Percentiles rank a stretch among this genome's conserved stretches.
Evolutionary conservation across 2,797 vertebrate species (phyloP).

Genomic region (Synaphobranchus kaupii): DNA sequence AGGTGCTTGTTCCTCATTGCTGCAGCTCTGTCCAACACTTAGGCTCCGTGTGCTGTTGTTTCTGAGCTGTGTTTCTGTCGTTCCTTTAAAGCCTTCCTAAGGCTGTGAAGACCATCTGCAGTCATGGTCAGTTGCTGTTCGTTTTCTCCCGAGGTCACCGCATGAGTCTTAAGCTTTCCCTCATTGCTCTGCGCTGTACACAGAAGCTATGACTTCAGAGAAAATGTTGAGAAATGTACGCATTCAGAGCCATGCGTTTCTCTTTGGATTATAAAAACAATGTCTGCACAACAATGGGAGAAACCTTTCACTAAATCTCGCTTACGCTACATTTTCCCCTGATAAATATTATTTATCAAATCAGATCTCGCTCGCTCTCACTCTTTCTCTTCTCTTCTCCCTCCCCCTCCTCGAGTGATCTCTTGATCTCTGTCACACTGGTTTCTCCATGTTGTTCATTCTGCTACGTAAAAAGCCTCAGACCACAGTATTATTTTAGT

Average conservation of each 20-base stretch:
- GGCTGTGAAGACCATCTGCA: slow-evolving; percentile 87
- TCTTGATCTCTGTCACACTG: neutral
- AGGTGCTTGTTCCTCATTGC: neutral
- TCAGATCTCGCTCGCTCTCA: neutral
- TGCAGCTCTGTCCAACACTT: neutral
- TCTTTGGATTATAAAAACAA: neutral
- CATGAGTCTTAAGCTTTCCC: slow-evolving; percentile 63
- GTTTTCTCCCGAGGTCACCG: slow-evolving; percentile 78
- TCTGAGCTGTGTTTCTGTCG: slow-evolving; percentile 61
- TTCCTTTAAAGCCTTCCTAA: slow-evolving; percentile 89
- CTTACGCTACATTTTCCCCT: neutral
- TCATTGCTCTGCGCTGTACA: neutral
- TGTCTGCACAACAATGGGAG: neutral
- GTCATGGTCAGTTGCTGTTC: slow-evolving; percentile 90
- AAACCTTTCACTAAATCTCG: neutral
- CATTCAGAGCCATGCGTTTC: neutral
- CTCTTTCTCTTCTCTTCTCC: neutral
- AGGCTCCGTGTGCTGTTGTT: slow-evolving; percentile 27
- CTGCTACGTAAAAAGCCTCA: neutral
- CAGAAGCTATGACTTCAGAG: neutral
- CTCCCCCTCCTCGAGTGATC: neutral
- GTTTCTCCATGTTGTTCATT: slow-evolving; percentile 1
- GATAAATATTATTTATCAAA: neutral
- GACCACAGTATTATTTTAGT: neutral
- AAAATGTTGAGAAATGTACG: neutral